phyloP scores from a whole-genome alignment of 2,888 invertebrate species.

The Aphodius sticticus region DNA sequence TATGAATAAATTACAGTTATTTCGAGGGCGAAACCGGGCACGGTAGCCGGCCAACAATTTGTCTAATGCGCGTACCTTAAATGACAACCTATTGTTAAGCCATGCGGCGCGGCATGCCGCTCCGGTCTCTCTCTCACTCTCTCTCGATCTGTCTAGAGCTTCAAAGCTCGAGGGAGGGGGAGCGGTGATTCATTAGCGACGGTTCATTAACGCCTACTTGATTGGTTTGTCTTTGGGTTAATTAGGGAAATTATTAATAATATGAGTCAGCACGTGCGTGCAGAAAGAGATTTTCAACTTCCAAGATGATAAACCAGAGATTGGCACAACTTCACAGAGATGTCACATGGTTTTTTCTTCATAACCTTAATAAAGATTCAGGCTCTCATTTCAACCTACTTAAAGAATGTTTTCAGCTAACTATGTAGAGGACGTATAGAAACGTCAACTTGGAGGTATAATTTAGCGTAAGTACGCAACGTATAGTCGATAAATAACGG shows the following conservation, averaged over 20 bases:
- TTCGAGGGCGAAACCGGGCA: not conserved
- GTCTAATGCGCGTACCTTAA: slow-evolving; percentile 4
- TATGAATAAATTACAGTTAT: slow-evolving; percentile 4
- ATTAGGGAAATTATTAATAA: not conserved
- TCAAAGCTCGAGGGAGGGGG: not conserved
- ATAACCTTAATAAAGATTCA: too few relatives aligned
- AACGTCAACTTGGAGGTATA: too few relatives aligned
- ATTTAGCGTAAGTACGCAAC: not conserved
- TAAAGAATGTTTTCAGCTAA: too few relatives aligned
- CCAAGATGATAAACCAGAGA: too few relatives aligned
- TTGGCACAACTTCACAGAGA: too few relatives aligned
- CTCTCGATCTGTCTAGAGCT: too few relatives aligned
- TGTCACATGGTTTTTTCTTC: too few relatives aligned
- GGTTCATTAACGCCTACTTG: not conserved
- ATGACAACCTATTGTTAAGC: slow-evolving; percentile 4
- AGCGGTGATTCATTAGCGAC: not conserved
- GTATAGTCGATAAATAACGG: not conserved
- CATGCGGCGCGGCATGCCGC: not conserved
- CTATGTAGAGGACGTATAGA: too few relatives aligned
- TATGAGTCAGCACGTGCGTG: not conserved
- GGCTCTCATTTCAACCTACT: too few relatives aligned
- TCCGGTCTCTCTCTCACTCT: not conserved
- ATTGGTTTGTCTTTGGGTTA: not conserved
- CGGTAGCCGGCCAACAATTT: not conserved
- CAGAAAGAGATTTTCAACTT: too few relatives aligned